Evolutionary conservation across 2,113 vertebrate genomes (phyloP).

Genomic region (Hymenochirus boettgeri): DNA sequence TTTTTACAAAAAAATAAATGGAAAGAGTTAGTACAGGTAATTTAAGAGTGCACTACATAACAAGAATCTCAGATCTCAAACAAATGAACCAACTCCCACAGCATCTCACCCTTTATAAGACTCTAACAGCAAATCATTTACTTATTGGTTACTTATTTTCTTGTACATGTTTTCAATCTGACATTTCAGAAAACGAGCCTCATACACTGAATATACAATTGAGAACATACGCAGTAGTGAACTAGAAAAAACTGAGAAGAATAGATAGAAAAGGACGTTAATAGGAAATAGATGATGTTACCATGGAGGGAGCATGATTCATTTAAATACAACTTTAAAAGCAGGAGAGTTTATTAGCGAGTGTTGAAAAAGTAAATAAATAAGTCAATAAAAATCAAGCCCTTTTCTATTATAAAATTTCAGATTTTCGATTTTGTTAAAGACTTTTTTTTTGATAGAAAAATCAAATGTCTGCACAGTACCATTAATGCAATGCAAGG

Average conservation of each 20-base stretch:
- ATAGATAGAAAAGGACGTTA: not conserved
- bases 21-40: not conserved
- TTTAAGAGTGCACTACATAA: too few relatives aligned
- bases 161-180: slow-evolving; percentile 18
- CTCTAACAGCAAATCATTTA: slow-evolving; percentile 9
- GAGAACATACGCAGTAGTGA: not conserved
- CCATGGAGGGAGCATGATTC: not conserved
- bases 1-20: not conserved
- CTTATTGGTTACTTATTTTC: slow-evolving; percentile 22
- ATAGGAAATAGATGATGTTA: not conserved
- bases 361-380: too few relatives aligned
- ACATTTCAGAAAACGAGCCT: slow-evolving; percentile 7
- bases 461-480: too few relatives aligned
- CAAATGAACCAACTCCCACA: slow-evolving; percentile 9
- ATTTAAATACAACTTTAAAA: not conserved
- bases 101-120: slow-evolving; percentile 2
- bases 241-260: not conserved
- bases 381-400: not conserved
- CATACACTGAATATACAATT: not conserved
- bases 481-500: too few relatives aligned
- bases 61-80: not conserved
- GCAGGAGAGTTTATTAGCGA: not conserved
- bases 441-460: too few relatives aligned
- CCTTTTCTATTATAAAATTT: not conserved
- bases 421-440: too few relatives aligned